Evolutionary conservation across 2,797 vertebrate species (phyloP).

Genomic region (Melanogrammus aeglefinus): DNA sequence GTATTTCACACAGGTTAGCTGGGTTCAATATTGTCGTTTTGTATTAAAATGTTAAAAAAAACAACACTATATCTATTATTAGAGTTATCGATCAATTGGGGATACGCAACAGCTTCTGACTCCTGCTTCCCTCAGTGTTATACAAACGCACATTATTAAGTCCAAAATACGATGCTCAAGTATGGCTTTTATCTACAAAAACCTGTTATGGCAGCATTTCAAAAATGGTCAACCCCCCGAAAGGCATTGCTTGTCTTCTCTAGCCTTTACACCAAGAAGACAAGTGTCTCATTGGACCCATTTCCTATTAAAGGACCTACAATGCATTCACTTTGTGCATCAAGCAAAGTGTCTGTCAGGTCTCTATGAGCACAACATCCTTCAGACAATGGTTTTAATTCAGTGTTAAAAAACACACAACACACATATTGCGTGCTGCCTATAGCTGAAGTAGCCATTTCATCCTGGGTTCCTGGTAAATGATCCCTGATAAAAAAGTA

Average conservation of each 20-base stretch:
- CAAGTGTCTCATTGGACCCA: slow-evolving; percentile 35
- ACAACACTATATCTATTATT: not conserved
- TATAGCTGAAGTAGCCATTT: slow-evolving; percentile 41
- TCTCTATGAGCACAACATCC: slow-evolving; percentile 28
- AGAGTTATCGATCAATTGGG: slow-evolving; percentile 48
- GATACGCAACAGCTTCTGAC: slow-evolving; percentile 20
- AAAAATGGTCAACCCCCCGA: slow-evolving; percentile 31
- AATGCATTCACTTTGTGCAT: slow-evolving; percentile 29
- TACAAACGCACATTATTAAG: slow-evolving; percentile 35
- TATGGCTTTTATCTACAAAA: slow-evolving; percentile 43
- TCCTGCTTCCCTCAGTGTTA: slow-evolving; percentile 25
- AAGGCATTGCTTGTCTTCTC: slow-evolving; percentile 16
- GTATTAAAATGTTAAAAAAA: slow-evolving; percentile 31
- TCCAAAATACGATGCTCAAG: slow-evolving; percentile 33
- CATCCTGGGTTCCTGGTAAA: slow-evolving; percentile 45
- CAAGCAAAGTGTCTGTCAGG: slow-evolving; percentile 36
- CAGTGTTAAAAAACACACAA: slow-evolving; percentile 54
- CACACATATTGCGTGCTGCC: slow-evolving; percentile 44
- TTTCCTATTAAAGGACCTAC: slow-evolving; percentile 27
- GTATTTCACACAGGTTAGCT: slow-evolving; percentile 35
- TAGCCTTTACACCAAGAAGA: slow-evolving; percentile 28
- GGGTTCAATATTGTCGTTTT: slow-evolving; percentile 38
- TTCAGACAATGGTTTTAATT: slow-evolving; percentile 53
- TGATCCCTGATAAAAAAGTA: not conserved
- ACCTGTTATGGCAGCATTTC: slow-evolving; percentile 42